Conservation (phyloP, 2,797 vertebrate species). For the Choloepus didactylus region DNA sequence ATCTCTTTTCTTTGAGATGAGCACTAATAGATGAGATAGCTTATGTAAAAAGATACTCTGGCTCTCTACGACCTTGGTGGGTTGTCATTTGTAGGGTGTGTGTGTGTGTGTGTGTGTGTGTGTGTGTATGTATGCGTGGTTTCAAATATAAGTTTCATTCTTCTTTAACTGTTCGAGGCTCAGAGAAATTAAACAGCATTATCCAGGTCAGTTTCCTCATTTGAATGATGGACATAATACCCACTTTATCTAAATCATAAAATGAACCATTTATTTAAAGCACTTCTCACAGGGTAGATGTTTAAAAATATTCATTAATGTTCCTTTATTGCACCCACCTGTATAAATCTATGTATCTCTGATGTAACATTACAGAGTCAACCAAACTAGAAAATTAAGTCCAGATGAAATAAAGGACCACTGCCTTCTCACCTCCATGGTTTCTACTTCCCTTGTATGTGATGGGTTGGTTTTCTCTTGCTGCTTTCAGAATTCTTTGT, state of each 20-base stretch:
- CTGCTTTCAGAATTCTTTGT: too few relatives aligned
- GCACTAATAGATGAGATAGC: not conserved
- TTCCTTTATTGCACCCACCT: not conserved
- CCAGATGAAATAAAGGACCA: not conserved
- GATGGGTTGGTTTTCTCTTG: too few relatives aligned
- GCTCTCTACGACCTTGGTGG: not conserved
- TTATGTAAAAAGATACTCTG: not conserved
- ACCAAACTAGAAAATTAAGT: not conserved
- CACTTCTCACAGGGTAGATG: not conserved
- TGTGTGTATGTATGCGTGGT: not conserved
- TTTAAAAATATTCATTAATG: slow-evolving; percentile 2
- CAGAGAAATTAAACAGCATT: not conserved
- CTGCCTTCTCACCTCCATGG: too few relatives aligned
- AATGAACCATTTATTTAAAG: not conserved
- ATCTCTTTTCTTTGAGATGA: not conserved
- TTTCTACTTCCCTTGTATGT: too few relatives aligned
- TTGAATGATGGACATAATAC: not conserved
- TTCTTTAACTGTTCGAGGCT: not conserved
- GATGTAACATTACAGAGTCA: not conserved
- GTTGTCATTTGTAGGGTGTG: not conserved
- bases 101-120: not conserved
- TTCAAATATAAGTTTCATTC: slow-evolving; percentile 55
- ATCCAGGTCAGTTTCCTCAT: not conserved
- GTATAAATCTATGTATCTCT: not conserved
- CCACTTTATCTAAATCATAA: not conserved